A percentile compares a stretch with the other conserved stretches of the same genome.
Conservation (phyloP, 2,797 vertebrate species). For the Dicrostonyx torquatus region DNA sequence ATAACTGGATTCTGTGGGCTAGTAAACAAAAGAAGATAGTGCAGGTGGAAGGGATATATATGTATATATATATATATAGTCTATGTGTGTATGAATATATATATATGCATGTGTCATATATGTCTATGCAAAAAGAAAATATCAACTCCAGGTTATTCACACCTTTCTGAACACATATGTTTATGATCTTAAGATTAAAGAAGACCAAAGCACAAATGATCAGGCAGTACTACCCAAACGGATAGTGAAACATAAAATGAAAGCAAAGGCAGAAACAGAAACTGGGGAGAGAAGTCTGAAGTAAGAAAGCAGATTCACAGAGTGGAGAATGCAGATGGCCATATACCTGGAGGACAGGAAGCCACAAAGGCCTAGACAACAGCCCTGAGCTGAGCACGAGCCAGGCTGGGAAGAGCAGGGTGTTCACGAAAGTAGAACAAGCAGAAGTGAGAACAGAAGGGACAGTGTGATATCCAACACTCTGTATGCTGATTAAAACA, state of each 20-base stretch:
- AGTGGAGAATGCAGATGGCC: neutral
- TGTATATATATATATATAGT: neutral
- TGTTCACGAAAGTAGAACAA: neutral
- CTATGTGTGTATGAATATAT: neutral
- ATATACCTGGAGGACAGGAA: neutral
- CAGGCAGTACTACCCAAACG: neutral
- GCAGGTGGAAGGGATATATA: neutral
- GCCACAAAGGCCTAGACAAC: neutral
- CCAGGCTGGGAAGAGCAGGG: no score
- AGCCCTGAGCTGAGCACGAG: neutral
- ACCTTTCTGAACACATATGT: neutral
- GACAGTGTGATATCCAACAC: neutral
- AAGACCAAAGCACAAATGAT: neutral
- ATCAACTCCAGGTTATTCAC: constrained; percentile 24
- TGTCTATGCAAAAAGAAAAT: neutral
- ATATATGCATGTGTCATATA: neutral
- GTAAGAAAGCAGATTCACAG: constrained; percentile 5
- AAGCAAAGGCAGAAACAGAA: neutral
- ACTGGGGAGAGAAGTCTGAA: constrained; percentile 22
- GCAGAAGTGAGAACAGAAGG: neutral
- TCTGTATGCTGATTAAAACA: neutral
- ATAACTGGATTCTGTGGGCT: neutral
- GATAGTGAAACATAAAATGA: neutral
- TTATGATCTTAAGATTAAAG: neutral
- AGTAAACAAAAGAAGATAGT: neutral